phyloP scores from a whole-genome alignment of 2,113 vertebrate genomes.

The Crocuta crocuta region DNA sequence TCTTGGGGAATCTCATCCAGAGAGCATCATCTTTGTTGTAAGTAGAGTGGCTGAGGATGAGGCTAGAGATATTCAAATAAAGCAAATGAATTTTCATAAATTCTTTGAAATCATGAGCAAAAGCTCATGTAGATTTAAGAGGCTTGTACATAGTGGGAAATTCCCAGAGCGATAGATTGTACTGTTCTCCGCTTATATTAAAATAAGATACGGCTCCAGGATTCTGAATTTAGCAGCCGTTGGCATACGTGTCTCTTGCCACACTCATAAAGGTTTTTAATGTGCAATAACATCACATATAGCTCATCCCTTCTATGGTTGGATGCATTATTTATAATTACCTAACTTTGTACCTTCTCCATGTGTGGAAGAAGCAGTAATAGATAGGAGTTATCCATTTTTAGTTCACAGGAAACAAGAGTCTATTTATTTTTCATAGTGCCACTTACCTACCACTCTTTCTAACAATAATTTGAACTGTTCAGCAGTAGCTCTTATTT shows the following conservation, averaged over 20 bases:
- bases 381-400: constrained; percentile 64
- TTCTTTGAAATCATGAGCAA: constrained; percentile 62
- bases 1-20: not conserved
- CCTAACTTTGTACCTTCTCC: constrained; percentile 43
- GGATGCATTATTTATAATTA: constrained; percentile 75
- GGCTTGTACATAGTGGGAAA: constrained; percentile 19
- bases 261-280: constrained; percentile 72
- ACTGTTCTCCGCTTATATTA: constrained; percentile 52
- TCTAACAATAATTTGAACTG: not conserved
- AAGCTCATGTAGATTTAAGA: constrained; percentile 65
- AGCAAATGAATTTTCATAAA: constrained; percentile 57
- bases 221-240: constrained; percentile 71
- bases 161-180: constrained; percentile 18
- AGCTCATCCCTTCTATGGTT: constrained; percentile 42
- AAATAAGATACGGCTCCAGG: constrained; percentile 55
- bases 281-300: constrained; percentile 27
- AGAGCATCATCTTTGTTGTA: not conserved
- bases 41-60: not conserved
- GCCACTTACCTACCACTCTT: constrained; percentile 38
- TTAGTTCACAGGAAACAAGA: constrained; percentile 51
- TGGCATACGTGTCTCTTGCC: constrained; percentile 68
- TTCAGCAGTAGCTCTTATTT: constrained; percentile 10
- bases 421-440: constrained; percentile 42
- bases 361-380: constrained; percentile 53
- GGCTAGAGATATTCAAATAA: constrained; percentile 43